Percentiles rank a stretch among this genome's conserved stretches.
Conservation (phyloP, 2,113 vertebrate genomes). For the Macroglossus sobrinus region DNA sequence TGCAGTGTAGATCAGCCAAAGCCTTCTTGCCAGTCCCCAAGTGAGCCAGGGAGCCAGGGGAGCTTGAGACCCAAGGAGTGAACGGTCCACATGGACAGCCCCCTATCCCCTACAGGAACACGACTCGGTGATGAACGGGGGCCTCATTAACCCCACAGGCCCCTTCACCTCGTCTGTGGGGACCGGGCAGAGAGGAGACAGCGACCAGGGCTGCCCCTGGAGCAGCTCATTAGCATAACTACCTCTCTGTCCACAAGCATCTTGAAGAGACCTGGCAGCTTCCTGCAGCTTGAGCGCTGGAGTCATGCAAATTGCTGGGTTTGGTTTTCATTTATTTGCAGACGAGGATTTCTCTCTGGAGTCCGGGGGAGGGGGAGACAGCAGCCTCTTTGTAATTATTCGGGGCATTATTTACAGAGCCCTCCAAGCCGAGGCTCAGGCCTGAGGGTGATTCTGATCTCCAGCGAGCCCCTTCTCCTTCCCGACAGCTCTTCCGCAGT, state of each 20-base stretch:
- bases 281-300: background rate
- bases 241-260: rapidly evolving
- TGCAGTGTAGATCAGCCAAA: background rate
- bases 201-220: background rate
- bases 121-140: background rate
- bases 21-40: no score
- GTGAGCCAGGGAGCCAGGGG: no score
- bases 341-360: conserved; percentile 20
- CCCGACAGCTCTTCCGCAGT: background rate
- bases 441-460: background rate
- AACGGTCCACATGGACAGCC: rapidly evolving
- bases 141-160: rapidly evolving
- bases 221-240: rapidly evolving
- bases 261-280: background rate
- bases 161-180: background rate
- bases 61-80: background rate
- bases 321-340: conserved; percentile 64
- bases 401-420: background rate
- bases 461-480: background rate
- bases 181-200: rapidly evolving
- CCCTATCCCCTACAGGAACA: rapidly evolving
- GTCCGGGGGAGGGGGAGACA: background rate
- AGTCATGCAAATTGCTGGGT: conserved; percentile 17
- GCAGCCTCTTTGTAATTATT: conserved; percentile 57
- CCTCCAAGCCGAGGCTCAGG: background rate